Percentiles rank a stretch among this genome's conserved stretches.
Evolutionary conservation across 2,113 vertebrate genomes (phyloP).

Genomic region (Rhadina sibilatrix): DNA sequence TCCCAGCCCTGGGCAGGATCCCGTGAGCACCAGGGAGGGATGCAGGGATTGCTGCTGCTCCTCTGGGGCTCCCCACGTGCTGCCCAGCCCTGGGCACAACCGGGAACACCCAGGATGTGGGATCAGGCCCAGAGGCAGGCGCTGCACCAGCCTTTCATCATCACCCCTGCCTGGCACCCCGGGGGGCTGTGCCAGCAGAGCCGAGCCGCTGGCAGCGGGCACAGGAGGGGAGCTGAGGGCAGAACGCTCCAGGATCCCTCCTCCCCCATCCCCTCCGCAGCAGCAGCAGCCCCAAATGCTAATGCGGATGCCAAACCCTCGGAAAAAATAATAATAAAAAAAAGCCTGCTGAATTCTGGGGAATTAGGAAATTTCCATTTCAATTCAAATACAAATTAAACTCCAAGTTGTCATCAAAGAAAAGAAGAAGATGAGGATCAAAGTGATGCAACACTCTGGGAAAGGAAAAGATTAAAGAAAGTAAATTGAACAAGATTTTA

Average conservation of each 20-base stretch:
- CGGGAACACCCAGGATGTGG: accelerated
- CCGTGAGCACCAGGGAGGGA: not conserved
- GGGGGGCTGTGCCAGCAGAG: not conserved
- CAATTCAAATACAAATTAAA: conserved; percentile 82
- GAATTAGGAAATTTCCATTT: conserved; percentile 80
- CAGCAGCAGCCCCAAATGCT: not conserved
- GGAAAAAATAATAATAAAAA: not conserved
- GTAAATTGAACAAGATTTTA: conserved; percentile 79
- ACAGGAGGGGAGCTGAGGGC: not conserved
- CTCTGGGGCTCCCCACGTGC: not conserved
- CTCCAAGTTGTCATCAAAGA: conserved; percentile 78
- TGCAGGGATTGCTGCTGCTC: not conserved
- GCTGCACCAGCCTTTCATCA: not conserved
- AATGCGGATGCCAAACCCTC: not conserved
- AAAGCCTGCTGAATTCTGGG: not conserved
- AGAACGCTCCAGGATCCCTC: not conserved
- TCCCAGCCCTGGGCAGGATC: not conserved
- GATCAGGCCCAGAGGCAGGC: not conserved
- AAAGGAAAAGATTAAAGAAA: conserved; percentile 84
- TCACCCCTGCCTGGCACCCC: accelerated
- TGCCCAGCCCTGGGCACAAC: not conserved
- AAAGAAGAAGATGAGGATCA: conserved; percentile 78
- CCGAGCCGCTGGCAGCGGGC: not conserved
- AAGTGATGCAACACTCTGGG: conserved; percentile 74
- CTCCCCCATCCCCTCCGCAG: not conserved